A percentile compares a stretch with the other conserved stretches of the same genome.
Conservation (phyloP, 2,888 invertebrate genomes). For the Sinotaia quadrata region DNA sequence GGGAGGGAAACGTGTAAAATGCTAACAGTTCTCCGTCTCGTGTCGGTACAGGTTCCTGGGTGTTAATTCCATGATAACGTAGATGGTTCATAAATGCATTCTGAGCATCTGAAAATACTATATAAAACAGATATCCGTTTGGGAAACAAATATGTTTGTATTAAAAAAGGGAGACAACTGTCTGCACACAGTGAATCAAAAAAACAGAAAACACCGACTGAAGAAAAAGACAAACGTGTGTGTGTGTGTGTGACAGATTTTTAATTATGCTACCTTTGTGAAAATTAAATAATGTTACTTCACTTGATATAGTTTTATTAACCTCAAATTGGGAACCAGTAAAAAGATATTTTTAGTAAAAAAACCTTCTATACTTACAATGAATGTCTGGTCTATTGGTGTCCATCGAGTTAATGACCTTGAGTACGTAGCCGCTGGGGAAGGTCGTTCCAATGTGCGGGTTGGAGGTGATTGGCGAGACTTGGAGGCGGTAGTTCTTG, state of each 20-base stretch:
- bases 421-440: constrained; percentile 78
- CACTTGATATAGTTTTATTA: too few species aligned
- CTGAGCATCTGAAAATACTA: constrained; percentile 47
- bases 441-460: constrained; percentile 48
- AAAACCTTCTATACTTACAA: constrained; percentile 45
- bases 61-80: constrained; percentile 38
- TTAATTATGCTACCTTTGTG: constrained; percentile 2
- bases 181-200: background rate
- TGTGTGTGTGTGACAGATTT: constrained; percentile 8
- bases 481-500: constrained; percentile 81
- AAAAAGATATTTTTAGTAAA: too few species aligned
- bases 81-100: constrained; percentile 44
- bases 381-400: constrained; percentile 76
- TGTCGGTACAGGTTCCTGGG: constrained; percentile 44
- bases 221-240: background rate
- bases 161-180: too few species aligned
- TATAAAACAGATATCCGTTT: too few species aligned
- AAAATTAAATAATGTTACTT: too few species aligned
- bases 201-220: background rate
- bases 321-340: too few species aligned
- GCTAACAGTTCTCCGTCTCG: constrained; percentile 34
- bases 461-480: constrained; percentile 73
- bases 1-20: constrained; percentile 18
- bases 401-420: constrained; percentile 87
- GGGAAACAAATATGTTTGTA: too few species aligned